Evolutionary conservation across 1,140 invertebrate genomes (phyloP), one percentile per base, ranked within the genome.

Genomic region (Tetragnatha versicolor): DNA sequence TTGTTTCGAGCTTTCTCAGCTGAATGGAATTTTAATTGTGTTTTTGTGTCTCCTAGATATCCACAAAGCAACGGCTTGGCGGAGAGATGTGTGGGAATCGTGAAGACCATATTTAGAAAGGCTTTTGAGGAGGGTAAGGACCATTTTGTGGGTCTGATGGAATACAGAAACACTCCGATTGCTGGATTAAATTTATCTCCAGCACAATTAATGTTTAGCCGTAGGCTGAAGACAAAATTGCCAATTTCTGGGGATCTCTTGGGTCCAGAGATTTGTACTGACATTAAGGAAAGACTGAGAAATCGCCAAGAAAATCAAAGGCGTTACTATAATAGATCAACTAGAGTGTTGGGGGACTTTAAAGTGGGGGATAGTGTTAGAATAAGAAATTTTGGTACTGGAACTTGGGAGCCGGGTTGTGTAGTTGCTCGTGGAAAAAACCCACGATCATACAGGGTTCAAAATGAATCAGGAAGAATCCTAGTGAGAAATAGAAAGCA

Each of bases 101-200:
- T 49, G 12, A 77, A 77, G 37, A 29, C 6, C n/a, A 61, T 75
- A 5, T 7, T 75, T 17, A 65, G 17, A 10, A 75, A 75, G 25
- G 35, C 53, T 20, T 4, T 6, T 14, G 45, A 61, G 29, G 42
- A 45, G 10, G 27, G 39, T 7, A 66, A 65, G 5, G 47, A 65
- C 10, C 31, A 5, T 5, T 37, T 5, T 6, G 20, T 60, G n/a
- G 51, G 22, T 5, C 31, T 75, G 5, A 39, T 75, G 39, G 70
- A 60, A 60, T 75, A 75, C 42, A 6, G 51, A 17, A 75, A 66
- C n/a, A 60, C 53, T 6, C 70, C 70, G 4, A 63, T 75, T n/a
- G 4, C 27, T 25, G 29, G 37, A 31, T 14, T 58, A 33, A 20
- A 31, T 31, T 70, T 53, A n/a, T 53, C 68, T 27, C 68, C 68